phyloP scores from a whole-genome alignment of 2,797 vertebrate genomes.

The Microctenopoma steveboyesi region DNA sequence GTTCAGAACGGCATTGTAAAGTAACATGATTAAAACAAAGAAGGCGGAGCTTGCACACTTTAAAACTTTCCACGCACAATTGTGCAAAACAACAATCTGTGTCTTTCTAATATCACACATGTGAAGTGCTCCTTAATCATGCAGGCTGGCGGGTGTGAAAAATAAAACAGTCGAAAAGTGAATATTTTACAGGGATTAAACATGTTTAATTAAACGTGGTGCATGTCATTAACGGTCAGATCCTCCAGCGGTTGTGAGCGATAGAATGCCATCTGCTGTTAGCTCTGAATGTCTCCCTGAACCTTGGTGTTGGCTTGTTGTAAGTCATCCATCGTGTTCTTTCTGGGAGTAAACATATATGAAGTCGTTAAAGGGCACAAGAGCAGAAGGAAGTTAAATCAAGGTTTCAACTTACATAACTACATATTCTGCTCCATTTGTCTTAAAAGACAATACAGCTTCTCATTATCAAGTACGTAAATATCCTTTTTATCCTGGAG shows the following conservation, averaged over 20 bases:
- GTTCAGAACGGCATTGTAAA: background rate
- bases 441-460: too few species aligned
- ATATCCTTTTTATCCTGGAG: too few species aligned
- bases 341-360: conserved; percentile 35
- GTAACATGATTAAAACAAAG: background rate
- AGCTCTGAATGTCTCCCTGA: conserved; percentile 13
- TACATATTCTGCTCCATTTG: too few species aligned
- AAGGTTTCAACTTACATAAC: background rate
- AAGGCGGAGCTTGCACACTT: background rate
- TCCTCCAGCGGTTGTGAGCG: conserved; percentile 1
- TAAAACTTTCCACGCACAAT: background rate
- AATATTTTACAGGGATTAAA: conserved; percentile 18
- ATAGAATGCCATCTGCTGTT: conserved; percentile 44
- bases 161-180: conserved; percentile 5
- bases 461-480: background rate
- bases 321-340: conserved; percentile 32
- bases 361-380: background rate
- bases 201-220: conserved; percentile 41
- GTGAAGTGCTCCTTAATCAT: background rate
- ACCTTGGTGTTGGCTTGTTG: conserved; percentile 23
- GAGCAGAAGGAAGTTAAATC: background rate
- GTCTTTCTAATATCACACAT: background rate
- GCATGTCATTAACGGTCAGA: conserved; percentile 41
- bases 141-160: background rate
- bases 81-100: background rate